Evolutionary conservation across 2,113 vertebrate genomes (phyloP).

Genomic region (Ornithorhynchus anatinus): DNA sequence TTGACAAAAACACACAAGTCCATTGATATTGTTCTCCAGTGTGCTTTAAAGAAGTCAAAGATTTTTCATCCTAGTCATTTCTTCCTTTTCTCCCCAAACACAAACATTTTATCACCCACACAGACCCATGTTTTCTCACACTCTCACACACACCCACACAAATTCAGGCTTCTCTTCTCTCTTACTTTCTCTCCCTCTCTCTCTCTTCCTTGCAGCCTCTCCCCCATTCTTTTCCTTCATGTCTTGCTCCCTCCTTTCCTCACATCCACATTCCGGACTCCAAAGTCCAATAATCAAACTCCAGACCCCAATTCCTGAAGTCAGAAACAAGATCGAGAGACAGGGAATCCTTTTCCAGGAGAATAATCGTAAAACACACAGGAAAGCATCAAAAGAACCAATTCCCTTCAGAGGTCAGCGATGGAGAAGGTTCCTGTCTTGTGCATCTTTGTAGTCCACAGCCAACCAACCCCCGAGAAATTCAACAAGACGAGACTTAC

Average conservation of each 20-base stretch:
- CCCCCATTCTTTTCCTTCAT: background rate
- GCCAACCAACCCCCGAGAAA: slow-evolving; percentile 1
- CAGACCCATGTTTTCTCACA: too few relatives aligned
- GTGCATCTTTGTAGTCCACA: background rate
- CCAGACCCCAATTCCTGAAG: slow-evolving; percentile 2
- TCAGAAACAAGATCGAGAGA: background rate
- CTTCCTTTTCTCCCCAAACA: background rate
- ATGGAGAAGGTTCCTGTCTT: background rate
- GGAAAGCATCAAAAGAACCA: background rate
- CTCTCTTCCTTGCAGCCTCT: background rate
- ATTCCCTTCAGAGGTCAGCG: too few relatives aligned
- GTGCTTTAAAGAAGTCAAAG: background rate
- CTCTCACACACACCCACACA: too few relatives aligned
- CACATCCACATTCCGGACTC: too few relatives aligned
- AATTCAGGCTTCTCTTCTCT: background rate
- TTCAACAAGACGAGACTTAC: slow-evolving; percentile 46
- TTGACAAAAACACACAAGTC: background rate
- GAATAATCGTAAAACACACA: background rate
- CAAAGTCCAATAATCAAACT: background rate
- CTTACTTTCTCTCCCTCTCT: background rate
- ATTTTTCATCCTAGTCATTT: background rate
- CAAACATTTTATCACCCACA: background rate
- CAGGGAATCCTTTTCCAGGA: background rate
- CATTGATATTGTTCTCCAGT: background rate
- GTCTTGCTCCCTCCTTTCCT: too few relatives aligned